Conservation (phyloP, 2,113 vertebrate species). For the Megaptera novaeangliae region DNA sequence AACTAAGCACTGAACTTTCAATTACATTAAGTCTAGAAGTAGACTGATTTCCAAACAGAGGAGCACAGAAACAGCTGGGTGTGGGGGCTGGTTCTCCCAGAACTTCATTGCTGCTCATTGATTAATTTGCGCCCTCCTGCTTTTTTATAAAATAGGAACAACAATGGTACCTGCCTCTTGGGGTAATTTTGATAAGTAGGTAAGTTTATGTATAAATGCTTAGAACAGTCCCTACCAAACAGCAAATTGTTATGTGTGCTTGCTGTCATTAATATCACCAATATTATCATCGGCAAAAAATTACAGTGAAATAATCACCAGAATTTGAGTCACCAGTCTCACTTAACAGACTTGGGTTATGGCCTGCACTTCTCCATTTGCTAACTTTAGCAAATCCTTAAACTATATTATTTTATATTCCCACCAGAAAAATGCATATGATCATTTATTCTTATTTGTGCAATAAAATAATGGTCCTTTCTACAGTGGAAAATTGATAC, state of each 20-base stretch:
- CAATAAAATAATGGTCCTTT: conserved; percentile 6
- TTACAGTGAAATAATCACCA: neutral
- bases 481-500: neutral
- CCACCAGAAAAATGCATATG: neutral
- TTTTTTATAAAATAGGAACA: neutral
- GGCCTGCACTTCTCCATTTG: neutral
- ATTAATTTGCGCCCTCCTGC: neutral
- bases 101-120: neutral
- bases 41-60: neutral
- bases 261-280: neutral
- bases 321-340: neutral
- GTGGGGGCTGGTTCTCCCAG: neutral
- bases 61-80: neutral
- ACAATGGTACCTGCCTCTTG: neutral
- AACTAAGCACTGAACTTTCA: neutral
- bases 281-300: neutral
- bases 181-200: neutral
- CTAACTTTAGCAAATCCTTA: neutral
- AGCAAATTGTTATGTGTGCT: neutral
- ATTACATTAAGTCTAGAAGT: neutral
- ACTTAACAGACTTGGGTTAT: neutral
- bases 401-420: neutral
- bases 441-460: neutral
- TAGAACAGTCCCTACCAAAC: neutral
- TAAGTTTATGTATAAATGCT: neutral